These are phyloP conservation scores for Drosophila siamana DNA, from an alignment of 2,888 invertebrate species.

Conservation along the genomic window DNA sequence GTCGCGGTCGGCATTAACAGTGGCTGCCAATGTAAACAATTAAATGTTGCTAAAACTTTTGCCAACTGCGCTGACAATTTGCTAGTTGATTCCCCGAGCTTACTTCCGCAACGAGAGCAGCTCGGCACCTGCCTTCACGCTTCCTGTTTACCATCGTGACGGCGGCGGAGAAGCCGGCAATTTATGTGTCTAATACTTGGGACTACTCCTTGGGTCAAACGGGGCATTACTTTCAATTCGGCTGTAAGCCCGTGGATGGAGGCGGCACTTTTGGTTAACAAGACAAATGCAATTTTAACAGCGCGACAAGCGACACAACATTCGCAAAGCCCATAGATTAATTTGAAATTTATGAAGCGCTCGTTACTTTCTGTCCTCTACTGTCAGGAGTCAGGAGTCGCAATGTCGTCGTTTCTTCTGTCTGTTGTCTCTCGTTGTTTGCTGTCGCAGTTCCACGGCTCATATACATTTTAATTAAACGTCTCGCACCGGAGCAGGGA, in stretches of 20 bases:
- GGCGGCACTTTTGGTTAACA: constrained; percentile 35
- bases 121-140: constrained; percentile 6
- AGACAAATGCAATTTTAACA: constrained; percentile 58
- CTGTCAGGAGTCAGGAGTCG: constrained; percentile 1
- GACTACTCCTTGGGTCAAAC: no score
- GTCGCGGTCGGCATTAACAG: constrained; percentile 24
- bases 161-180: constrained; percentile 19
- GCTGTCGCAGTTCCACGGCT: constrained; percentile 48
- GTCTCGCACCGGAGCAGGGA: constrained; percentile 49
- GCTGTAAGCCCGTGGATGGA: constrained; percentile 12
- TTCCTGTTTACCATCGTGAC: neutral
- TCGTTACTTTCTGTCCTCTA: constrained; percentile 63
- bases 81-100: constrained; percentile 24
- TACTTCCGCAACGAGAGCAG: constrained; percentile 8
- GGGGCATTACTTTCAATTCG: constrained; percentile 51
- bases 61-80: constrained; percentile 43
- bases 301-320: constrained; percentile 47
- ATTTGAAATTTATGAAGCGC: constrained; percentile 80
- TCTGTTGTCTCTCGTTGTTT: neutral
- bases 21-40: constrained; percentile 16
- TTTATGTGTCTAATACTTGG: constrained; percentile 48
- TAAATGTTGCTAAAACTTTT: constrained; percentile 32
- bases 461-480: constrained; percentile 78
- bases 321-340: constrained; percentile 77
- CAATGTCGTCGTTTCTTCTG: constrained; percentile 39